Evolutionary conservation across 2,888 invertebrate species (phyloP), one percentile per base, ranked within the genome.

Genomic region (Protodeltote pygarga): DNA sequence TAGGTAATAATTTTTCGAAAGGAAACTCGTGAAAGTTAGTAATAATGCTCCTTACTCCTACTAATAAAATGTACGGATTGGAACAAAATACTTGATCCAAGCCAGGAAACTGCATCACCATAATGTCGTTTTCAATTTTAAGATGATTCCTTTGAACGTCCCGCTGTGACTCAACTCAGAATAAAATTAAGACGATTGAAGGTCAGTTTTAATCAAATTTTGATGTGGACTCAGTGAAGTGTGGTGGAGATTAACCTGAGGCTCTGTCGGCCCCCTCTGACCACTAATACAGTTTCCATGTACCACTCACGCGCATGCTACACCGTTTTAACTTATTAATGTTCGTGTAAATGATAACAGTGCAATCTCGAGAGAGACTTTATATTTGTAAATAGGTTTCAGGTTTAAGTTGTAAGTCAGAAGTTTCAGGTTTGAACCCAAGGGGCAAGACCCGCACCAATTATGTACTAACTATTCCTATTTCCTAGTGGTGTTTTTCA

Each of bases 221-320:
- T 66, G 73, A 70, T 70, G 66, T 51, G 63, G 23, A 50, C 4
- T 20, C 67, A 55, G 49, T 49, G 64, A 51, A 42, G 64, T 60
- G 67, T 69, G 52, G 28, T 28, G 8, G 45, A 55, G 72, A 72
- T 71, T 66, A 72, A 31, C 39, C 29, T 39, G 55, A 31, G 21
- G 28, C 48, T 20, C 45, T 39, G 60, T 37, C 66, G 70, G 69
- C 41, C 28, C 34, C 29, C 54, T 67, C 55, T 54, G 57, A 33
- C 46, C 48, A 58, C 71, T 82, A 81, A 83, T 79, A 81, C 77
- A 72, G 77, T 79, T 82, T 75, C 73, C 79, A 64, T 82, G 83
- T 83, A 50, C 44, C 62, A 65, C 65, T 63, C 67, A 61, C 44
- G 68, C 70, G 70, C 68, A 69, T 31, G 46, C 23, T 33, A 19